Percentiles rank a stretch among this genome's conserved stretches.
These are phyloP conservation scores for Lypha dubia DNA, from an alignment of 2,888 invertebrate species.

Conservation along the genomic window DNA sequence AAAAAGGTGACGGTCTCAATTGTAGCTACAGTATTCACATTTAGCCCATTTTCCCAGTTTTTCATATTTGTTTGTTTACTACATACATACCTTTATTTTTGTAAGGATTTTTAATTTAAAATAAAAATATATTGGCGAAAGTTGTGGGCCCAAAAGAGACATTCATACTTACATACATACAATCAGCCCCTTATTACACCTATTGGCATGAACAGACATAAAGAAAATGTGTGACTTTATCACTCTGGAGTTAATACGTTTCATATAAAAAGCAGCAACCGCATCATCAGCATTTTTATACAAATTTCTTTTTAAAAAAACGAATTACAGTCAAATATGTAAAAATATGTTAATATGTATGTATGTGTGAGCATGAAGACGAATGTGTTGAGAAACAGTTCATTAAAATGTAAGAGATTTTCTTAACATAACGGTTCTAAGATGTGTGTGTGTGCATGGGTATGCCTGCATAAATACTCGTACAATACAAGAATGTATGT, in stretches of 20 bases:
- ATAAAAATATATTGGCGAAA: background rate
- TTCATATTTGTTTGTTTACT: background rate
- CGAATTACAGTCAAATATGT: background rate
- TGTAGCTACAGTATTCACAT: background rate
- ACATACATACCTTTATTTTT: too few species aligned
- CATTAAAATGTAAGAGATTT: background rate
- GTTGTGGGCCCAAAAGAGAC: background rate
- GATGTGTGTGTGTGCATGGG: background rate
- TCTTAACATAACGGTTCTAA: background rate
- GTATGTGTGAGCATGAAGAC: background rate
- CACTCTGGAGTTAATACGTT: slow-evolving; percentile 18
- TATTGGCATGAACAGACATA: background rate
- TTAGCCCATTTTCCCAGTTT: background rate
- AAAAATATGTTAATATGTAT: background rate
- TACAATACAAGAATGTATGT: background rate
- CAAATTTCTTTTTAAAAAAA: background rate
- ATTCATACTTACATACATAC: too few species aligned
- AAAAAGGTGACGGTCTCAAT: background rate
- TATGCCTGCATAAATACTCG: background rate
- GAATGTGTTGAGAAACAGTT: background rate
- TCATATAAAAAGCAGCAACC: slow-evolving; percentile 10
- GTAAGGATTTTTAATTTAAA: background rate
- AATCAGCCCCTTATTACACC: background rate
- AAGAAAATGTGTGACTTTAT: slow-evolving; percentile 24
- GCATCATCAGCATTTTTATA: slow-evolving; percentile 4